Percentiles rank a stretch among this genome's conserved stretches.
Conservation (phyloP, 2,797 vertebrate species). For the Sandelia bainsii region DNA sequence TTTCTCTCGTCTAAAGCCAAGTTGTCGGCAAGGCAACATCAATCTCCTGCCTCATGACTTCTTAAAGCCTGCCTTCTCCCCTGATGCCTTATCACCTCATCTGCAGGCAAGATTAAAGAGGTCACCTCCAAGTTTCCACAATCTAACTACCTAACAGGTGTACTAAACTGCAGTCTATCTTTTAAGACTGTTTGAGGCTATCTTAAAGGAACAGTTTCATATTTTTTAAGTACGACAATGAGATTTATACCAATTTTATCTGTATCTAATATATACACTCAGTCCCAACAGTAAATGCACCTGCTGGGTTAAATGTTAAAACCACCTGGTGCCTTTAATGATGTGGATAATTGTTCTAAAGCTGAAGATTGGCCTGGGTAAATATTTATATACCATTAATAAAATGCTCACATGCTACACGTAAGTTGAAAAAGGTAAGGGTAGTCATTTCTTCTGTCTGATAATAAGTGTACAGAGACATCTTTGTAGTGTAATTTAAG, state of each 20-base stretch:
- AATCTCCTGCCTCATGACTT: conserved; percentile 82
- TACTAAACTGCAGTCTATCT: conserved; percentile 52
- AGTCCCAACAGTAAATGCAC: too few species aligned
- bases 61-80: conserved; percentile 77
- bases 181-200: conserved; percentile 2
- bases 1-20: conserved; percentile 79
- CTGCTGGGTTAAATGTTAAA: too few species aligned
- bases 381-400: background rate
- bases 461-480: too few species aligned
- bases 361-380: too few species aligned
- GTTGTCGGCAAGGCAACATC: conserved; percentile 84
- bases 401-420: background rate
- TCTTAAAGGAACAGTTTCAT: background rate
- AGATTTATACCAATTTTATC: background rate
- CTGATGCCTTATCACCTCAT: conserved; percentile 82
- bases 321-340: too few species aligned
- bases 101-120: conserved; percentile 84
- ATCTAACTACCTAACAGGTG: conserved; percentile 74
- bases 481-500: too few species aligned
- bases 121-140: conserved; percentile 81
- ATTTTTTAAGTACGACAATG: background rate
- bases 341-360: too few species aligned
- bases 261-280: background rate
- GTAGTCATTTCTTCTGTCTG: background rate
- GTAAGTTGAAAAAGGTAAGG: conserved; percentile 5